Conservation (phyloP, 1,140 invertebrate genomes). For the Drosophila pseudoananassae region DNA sequence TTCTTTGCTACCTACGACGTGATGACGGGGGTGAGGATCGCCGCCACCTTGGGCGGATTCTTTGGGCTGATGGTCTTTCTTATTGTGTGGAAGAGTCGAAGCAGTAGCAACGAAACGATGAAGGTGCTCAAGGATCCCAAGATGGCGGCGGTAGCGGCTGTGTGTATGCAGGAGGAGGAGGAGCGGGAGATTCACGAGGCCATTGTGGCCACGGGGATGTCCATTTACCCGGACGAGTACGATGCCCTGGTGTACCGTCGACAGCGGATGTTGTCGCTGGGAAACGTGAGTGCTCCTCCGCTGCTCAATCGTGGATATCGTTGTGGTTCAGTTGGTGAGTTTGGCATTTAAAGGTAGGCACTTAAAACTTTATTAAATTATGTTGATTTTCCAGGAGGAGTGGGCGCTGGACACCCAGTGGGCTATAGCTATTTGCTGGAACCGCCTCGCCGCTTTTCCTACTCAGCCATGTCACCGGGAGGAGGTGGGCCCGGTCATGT, state of each 20-base stretch:
- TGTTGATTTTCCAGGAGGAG: constrained; percentile 44
- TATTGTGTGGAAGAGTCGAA: constrained; percentile 94
- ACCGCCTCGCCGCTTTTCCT: constrained; percentile 86
- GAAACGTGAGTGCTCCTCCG: constrained; percentile 84
- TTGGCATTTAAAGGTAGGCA: too few species aligned
- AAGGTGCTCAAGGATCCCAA: constrained; percentile 87
- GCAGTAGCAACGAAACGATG: constrained; percentile 88
- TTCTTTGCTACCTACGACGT: constrained; percentile 96
- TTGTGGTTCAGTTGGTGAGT: constrained; percentile 88
- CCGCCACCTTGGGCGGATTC: constrained; percentile 93
- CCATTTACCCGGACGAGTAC: constrained; percentile 85
- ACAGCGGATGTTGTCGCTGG: constrained; percentile 85
- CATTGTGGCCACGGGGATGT: constrained; percentile 88
- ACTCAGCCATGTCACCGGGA: constrained; percentile 73
- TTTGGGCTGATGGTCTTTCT: constrained; percentile 94
- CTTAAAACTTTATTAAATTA: not conserved
- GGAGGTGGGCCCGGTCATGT: constrained; percentile 81
- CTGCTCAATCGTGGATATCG: constrained; percentile 85
- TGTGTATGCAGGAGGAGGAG: constrained; percentile 91
- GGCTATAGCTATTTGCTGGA: constrained; percentile 89
- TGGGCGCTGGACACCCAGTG: constrained; percentile 81
- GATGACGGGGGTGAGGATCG: constrained; percentile 95
- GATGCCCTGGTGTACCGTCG: constrained; percentile 85
- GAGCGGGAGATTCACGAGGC: constrained; percentile 89
- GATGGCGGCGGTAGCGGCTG: constrained; percentile 87